Conservation (phyloP, 2,113 vertebrate genomes). For the Desmodus rotundus region DNA sequence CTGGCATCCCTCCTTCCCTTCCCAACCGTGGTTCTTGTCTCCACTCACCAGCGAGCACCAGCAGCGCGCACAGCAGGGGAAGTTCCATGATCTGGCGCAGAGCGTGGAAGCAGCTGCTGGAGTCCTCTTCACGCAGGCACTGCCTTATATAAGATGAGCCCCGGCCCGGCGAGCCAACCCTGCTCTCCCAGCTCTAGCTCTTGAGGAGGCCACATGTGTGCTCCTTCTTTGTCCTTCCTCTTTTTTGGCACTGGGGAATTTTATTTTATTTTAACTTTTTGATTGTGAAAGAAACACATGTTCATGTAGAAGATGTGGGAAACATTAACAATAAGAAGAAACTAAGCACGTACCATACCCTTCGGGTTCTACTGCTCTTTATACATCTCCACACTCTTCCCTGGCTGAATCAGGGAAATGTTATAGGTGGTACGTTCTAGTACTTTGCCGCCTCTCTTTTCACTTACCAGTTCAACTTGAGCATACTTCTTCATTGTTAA, state of each 20-base stretch:
- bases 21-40: not conserved
- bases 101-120: too few relatives aligned
- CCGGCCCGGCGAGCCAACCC: rapidly evolving
- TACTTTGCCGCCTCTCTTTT: not conserved
- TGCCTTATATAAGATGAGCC: not conserved
- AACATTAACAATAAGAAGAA: not conserved
- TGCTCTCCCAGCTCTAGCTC: not conserved
- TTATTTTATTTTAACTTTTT: not conserved
- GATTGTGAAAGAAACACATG: not conserved
- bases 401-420: not conserved
- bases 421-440: not conserved
- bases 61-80: constrained; percentile 15
- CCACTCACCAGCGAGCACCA: constrained; percentile 57
- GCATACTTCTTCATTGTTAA: not conserved
- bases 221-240: constrained; percentile 49
- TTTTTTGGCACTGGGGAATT: not conserved
- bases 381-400: not conserved
- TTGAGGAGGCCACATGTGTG: rapidly evolving
- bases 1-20: not conserved
- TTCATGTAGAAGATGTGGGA: not conserved
- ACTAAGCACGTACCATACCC: not conserved
- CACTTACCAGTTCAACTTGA: not conserved
- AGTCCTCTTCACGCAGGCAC: not conserved
- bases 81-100: constrained; percentile 17
- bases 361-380: not conserved